Base-by-base conservation (phyloP, 2,888 invertebrate species). In the Palloptera scutellata region DNA sequence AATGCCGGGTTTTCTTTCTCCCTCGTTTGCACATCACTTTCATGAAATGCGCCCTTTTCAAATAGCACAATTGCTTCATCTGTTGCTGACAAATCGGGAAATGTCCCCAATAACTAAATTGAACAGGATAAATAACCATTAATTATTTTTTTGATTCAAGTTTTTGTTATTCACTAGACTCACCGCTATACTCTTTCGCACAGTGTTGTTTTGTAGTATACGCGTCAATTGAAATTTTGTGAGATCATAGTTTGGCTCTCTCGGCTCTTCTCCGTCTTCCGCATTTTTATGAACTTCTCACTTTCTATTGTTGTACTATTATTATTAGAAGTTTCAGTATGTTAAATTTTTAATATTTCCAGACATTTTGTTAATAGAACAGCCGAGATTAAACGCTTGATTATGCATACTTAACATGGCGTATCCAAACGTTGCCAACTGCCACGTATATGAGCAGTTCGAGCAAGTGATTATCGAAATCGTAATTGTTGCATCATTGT, bases 1-100 rank as follows among this genome's bases (percentile, higher is more conserved):
- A n/a, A n/a, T 64, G 86, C 76, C 9, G 54, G 17, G 0, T 59
- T 40, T 40, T 20, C 11, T 2, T 30, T 6, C 30, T 30, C 55
- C 3, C 68, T 59, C 0, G 79, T 80, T 52, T 79, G 75, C 12
- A 83, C 79, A 66, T 84, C 80, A 13, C 84, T 79, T 40, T 86
- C 86, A 51, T 89, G 88, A 81, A 96, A 95, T 54, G 91, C 91
- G 79, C 91, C 91, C 84, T 95, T 96, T 81, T 96, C 95, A 52
- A 96, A 86, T 73, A 94, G 83, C 66, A 96, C 86, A 71, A 96
- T 86, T 17, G 92, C 94, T 71, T 88, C 86, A 68, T 88, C 88
- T 68, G 85, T 85, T 72, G 88, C 86, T 0, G 86, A 86, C 5
- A 81, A 57, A 61, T 81, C 75, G 12, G 86, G 84, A 76, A 94